Evolutionary conservation across 2,888 invertebrate species (phyloP), one percentile per base, ranked within the genome.

Genomic region (Apomyelois bistriatella): DNA sequence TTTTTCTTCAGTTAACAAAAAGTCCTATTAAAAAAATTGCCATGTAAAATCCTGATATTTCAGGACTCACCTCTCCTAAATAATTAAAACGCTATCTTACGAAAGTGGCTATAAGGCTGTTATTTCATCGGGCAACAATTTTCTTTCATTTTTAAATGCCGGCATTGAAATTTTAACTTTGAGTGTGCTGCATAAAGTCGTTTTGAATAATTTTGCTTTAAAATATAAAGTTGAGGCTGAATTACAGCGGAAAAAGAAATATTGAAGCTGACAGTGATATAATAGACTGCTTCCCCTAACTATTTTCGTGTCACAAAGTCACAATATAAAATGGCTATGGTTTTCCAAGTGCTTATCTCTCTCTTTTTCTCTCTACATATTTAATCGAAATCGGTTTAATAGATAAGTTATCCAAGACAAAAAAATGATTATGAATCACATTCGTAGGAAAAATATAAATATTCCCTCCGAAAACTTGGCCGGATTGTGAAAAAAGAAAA

Each of bases 21-120:
- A 48, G 48, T 22, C 36, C 17, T 36, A 35, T 48, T 35, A 48
- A 48, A 48, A 32, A 48, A 48, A 36, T 36, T 46, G 13, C 12
- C 13, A 15, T 36, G 7, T 36, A 35, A 17, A 16, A 10, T 48
- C 36, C 36, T n/a, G 17, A 28, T 37, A 22, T 13, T 28, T 22
- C 22, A 13, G 10, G 22, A 8, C 36, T 5, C 12, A 4, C 42
- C 22, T 28, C 28, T 28, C 12, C 28, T 12, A 43, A 43, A 43
- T 43, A 43, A 43, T 43, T 48, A 48, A 48, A 48, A 48, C 17
- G 17, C 17, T 38, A 38, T 28, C 48, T 48, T 48, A 48, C 12
- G 10, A 3, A 22, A 22, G 10, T 37, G 8, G 37, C 22, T 13
- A 22, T 48, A 48, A 48, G 38, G 35, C 36, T 48, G 16, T 17